Evolutionary conservation across 2,888 invertebrate genomes (phyloP), one percentile per base, ranked within the genome.

Genomic region (Torymus auratus): DNA sequence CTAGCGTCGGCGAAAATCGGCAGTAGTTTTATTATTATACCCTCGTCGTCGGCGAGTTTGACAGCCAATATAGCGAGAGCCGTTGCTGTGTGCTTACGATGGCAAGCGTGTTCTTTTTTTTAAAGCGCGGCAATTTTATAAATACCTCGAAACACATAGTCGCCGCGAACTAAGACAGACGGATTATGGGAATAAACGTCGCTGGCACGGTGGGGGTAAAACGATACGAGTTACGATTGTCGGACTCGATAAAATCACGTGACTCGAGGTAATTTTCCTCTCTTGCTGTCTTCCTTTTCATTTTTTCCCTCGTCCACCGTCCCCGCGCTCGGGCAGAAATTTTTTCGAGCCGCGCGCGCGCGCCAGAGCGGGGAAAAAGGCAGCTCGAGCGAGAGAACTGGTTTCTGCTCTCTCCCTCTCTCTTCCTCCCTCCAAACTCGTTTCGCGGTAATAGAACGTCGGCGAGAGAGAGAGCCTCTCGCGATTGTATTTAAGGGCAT

Each of bases 401-500:
- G 88, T 88, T 88, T 86, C 68, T 67, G 73, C 83, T 74, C 83
- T 80, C 41, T 61, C 78, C 20, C 10, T 12, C 41, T 61, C 78
- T 20, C 10, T 5, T 14, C 78, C 83, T 78, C 83, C 50, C 82
- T 83, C 82, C 80, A 85, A 87, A 87, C 88, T 86, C 82, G 88
- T 86, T 85, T 82, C 83, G 80, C 82, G 82, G 85, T 85, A 84
- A 85, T 86, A 85, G 85, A 85, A 80, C 78, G 83, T 82, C 64
- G 61, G 74, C 62, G 41, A 4, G 58, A 62, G 28, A 28, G 28
- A 28, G 28, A 28, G 28, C 3, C 28, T 28, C 28, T 28, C 28
- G 28, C 78, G 62, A 79, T 79, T 62, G 78, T 56, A 50, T 62
- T 67, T 71, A 68, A 61, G 61, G 67, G 64, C 69, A 62, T 67